Evolutionary conservation across 2,113 vertebrate species (phyloP).

Genomic region (Bolborhynchus lineola): DNA sequence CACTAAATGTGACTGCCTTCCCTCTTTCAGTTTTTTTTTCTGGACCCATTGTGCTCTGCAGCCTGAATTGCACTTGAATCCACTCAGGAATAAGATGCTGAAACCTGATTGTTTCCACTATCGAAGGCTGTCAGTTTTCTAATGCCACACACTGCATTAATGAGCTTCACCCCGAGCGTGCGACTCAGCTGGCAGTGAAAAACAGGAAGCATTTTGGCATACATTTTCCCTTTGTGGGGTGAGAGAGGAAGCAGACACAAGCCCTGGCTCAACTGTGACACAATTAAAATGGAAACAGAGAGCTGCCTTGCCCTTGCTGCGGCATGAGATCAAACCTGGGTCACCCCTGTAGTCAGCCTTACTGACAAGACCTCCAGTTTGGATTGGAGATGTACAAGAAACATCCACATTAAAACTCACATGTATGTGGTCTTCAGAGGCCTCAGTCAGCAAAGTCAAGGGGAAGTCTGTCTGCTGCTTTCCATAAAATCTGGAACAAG

Average conservation of each 20-base stretch:
- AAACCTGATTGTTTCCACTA: not conserved
- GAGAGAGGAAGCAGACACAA: constrained; percentile 31
- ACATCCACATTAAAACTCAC: not conserved
- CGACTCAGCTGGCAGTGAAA: constrained; percentile 49
- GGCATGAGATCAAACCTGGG: not conserved
- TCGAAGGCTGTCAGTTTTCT: not conserved
- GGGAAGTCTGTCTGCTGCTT: not conserved
- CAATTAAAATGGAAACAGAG: constrained; percentile 48
- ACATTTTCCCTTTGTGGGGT: constrained; percentile 45
- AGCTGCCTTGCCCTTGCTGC: not conserved
- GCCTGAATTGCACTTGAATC: constrained; percentile 15
- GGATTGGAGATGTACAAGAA: rapidly evolving
- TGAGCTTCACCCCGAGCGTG: not conserved
- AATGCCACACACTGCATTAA: constrained; percentile 9
- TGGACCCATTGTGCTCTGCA: not conserved
- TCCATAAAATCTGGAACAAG: not conserved
- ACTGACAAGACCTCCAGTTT: rapidly evolving
- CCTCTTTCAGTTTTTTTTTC: constrained; percentile 32
- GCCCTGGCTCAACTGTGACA: constrained; percentile 22
- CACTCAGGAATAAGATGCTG: not conserved
- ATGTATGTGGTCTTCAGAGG: not conserved
- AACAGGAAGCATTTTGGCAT: constrained; percentile 61
- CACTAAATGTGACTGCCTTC: not conserved
- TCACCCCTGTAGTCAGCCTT: not conserved
- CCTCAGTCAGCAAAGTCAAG: not conserved